These are phyloP conservation scores for Tetragonula carbonaria DNA, from an alignment of 2,888 invertebrate genomes.

Conservation along the genomic window DNA sequence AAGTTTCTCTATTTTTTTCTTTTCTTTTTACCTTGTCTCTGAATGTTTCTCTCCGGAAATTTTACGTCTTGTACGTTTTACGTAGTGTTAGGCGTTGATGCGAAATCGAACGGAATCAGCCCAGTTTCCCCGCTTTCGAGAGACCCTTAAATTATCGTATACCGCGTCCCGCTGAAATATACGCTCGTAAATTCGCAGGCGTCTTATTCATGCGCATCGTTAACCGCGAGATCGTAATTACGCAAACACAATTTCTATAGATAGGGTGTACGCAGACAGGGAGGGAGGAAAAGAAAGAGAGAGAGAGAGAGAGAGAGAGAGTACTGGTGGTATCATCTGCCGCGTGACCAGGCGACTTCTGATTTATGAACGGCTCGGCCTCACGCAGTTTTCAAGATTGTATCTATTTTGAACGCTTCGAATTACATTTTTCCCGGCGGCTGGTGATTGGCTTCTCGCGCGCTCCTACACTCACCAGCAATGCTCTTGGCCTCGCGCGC, in stretches of 20 bases:
- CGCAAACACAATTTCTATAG: constrained; percentile 57
- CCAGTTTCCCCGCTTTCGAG: background rate
- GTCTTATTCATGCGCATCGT: constrained; percentile 34
- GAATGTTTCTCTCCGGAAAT: too few species aligned
- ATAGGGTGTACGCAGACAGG: background rate
- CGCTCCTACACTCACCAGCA: constrained; percentile 4
- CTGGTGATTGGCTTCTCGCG: constrained; percentile 39
- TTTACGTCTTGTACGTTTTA: too few species aligned
- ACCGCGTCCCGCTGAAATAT: constrained; percentile 20
- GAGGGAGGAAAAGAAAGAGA: too few species aligned
- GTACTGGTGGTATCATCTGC: constrained; percentile 34
- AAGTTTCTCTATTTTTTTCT: too few species aligned
- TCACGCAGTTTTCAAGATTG: constrained; percentile 61
- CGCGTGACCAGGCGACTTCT: constrained; percentile 61
- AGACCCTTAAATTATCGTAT: background rate
- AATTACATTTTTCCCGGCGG: constrained; percentile 46
- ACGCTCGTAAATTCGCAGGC: constrained; percentile 30
- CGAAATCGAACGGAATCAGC: too few species aligned
- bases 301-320: too few species aligned
- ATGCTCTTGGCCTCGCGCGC: background rate
- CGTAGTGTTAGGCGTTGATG: too few species aligned
- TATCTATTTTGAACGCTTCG: constrained; percentile 60
- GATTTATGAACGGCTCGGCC: constrained; percentile 69
- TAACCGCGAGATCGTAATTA: constrained; percentile 57
- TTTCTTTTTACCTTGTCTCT: too few species aligned